Percentiles rank a stretch among this genome's conserved stretches.
phyloP scores from a whole-genome alignment of 2,113 vertebrate genomes.

The Nettapus auritus region DNA sequence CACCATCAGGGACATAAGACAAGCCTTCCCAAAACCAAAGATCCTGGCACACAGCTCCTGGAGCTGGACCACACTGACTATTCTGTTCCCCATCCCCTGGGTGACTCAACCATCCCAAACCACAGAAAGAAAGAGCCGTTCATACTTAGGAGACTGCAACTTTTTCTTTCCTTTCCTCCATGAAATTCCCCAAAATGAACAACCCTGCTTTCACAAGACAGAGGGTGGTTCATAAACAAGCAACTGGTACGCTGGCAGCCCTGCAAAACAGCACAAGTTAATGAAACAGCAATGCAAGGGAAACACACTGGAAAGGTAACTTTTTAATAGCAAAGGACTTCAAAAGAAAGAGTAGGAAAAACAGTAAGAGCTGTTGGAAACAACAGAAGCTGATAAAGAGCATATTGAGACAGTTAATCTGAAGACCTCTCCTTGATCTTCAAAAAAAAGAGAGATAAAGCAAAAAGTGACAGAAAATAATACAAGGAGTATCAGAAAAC shows the following conservation, averaged over 20 bases:
- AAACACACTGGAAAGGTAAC: neutral
- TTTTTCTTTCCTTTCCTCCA: neutral
- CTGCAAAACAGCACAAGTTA: neutral
- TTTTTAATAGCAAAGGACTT: neutral
- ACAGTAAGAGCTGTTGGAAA: neutral
- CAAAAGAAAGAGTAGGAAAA: neutral
- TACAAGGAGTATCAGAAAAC: neutral
- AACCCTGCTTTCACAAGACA: neutral
- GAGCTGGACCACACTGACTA: neutral
- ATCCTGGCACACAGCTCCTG: neutral
- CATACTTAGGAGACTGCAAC: neutral
- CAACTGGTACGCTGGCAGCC: neutral
- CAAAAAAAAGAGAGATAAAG: accelerated
- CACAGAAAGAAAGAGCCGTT: neutral
- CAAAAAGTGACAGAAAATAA: neutral
- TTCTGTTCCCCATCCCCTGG: neutral
- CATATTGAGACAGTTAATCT: neutral
- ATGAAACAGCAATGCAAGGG: neutral
- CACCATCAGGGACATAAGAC: neutral
- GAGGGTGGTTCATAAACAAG: neutral
- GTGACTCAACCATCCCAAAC: neutral
- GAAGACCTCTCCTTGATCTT: neutral
- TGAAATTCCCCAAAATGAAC: neutral
- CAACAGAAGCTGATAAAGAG: neutral
- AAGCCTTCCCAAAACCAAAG: neutral